Evolutionary conservation across 2,888 invertebrate genomes (phyloP), one percentile per base, ranked within the genome.

Genomic region (Hyles lineata): DNA sequence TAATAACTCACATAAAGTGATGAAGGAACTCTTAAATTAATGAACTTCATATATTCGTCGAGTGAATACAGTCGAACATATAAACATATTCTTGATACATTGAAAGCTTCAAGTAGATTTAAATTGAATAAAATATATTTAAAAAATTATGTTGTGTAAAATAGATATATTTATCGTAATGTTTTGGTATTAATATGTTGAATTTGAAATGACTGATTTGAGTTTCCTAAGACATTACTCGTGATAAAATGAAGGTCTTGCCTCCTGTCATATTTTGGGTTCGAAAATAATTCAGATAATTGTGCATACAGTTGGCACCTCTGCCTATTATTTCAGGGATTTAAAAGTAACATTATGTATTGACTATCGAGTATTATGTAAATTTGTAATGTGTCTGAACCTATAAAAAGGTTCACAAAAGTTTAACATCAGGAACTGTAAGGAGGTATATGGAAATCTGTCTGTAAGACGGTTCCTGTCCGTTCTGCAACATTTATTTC

Each of bases 1-100:
- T 43, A 11, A 3, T 15, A 15, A 15, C 43, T 43, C 43, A 43
- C 15, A 43, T 43, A 15, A 43, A 43, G 9, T 35, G 43, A 43
- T 43, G 43, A 43, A 43, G 6, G 7, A 35, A 11, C 11, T 15
- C 43, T 43, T 35, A 9, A 7, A 15, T 55, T 55, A 3, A 55
- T 7, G n/a, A 7, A 55, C n/a, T 55, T n/a, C n/a, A 55, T n/a
- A 19, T 17, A 55, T n/a, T n/a, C n/a, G 17, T 55, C 55, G 55
- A 55, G 55, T 55, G 55, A 55, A 55, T n/a, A 55, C 55, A 55
- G 55, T 55, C n/a, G 55, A n/a, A n/a, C 19, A 55, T n/a, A 55
- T 19, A 4, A 55, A 55, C n/a, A 55, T 55, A 55, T 55, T 55
- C n/a, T n/a, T 55, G 55, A 55, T n/a, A 19, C n/a, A 55, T 55